Evolutionary conservation across 2,797 vertebrate genomes (phyloP).

Genomic region (Muraenolepis orangiensis): DNA sequence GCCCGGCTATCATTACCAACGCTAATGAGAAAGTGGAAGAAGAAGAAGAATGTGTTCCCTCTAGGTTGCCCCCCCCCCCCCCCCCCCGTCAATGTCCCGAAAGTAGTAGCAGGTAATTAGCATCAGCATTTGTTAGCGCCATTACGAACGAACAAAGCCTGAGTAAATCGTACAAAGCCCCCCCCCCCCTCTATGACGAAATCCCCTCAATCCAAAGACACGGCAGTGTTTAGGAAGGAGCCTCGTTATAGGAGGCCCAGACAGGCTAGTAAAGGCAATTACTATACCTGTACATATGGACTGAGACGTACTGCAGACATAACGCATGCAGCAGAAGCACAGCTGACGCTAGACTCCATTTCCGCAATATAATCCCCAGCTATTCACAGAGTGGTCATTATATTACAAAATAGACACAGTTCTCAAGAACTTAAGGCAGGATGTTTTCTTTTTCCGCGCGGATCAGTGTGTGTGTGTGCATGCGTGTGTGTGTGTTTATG

Average conservation of each 20-base stretch:
- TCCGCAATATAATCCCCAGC: constrained; percentile 44
- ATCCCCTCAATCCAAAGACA: too few species aligned
- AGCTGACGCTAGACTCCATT: constrained; percentile 4
- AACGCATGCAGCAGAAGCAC: neutral
- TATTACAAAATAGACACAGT: constrained; percentile 41
- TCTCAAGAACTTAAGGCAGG: constrained; percentile 37
- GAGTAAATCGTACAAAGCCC: too few species aligned
- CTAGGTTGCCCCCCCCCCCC: too few species aligned
- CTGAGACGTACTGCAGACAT: neutral
- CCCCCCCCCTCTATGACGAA: too few species aligned
- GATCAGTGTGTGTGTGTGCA: too few species aligned
- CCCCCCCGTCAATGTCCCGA: neutral
- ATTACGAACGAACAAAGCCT: neutral
- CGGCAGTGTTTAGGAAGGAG: neutral
- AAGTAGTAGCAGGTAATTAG: constrained; percentile 2
- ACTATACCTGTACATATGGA: neutral
- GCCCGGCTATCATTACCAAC: constrained; percentile 1
- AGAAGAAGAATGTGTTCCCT: constrained; percentile 10
- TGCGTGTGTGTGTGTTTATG: too few species aligned
- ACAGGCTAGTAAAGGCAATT: neutral
- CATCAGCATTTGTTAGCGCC: neutral
- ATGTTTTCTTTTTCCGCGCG: constrained; percentile 31
- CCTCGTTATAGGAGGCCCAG: neutral
- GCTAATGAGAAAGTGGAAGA: constrained; percentile 17
- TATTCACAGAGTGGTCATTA: constrained; percentile 45